Percentiles rank a stretch among this genome's conserved stretches.
Evolutionary conservation across 1,140 invertebrate species (phyloP).

Genomic region (Drosophila hydei): DNA sequence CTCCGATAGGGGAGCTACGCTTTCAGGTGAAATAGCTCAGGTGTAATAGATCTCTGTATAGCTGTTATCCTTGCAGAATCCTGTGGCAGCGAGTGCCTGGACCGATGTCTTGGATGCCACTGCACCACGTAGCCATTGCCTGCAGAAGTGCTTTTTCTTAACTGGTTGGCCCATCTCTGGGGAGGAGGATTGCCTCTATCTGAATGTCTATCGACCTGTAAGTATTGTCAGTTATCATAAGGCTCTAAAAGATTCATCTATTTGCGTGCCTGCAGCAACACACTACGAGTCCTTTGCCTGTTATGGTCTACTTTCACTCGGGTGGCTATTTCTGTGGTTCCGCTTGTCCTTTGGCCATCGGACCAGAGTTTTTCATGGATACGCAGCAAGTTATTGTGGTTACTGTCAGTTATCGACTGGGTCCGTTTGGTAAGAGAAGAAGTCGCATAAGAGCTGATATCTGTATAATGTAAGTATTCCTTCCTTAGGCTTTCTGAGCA

Average conservation of each 20-base stretch:
- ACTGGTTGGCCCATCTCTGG: constrained; percentile 43
- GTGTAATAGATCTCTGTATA: neutral
- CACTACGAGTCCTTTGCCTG: constrained; percentile 73
- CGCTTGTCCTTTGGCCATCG: constrained; percentile 53
- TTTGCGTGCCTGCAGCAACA: constrained; percentile 3
- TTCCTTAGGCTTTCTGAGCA: constrained; percentile 75
- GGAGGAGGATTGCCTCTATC: constrained; percentile 86
- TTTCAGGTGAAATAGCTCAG: constrained; percentile 45
- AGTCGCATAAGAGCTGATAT: neutral
- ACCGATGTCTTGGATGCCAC: constrained; percentile 47
- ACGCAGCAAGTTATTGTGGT: constrained; percentile 85
- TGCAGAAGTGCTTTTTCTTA: constrained; percentile 60
- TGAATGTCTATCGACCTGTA: constrained; percentile 86
- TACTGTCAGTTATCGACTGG: constrained; percentile 85
- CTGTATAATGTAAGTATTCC: neutral
- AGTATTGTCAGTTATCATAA: too few species aligned
- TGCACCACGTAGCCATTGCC: constrained; percentile 43
- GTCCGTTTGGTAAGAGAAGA: constrained; percentile 77
- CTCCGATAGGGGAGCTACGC: constrained; percentile 62
- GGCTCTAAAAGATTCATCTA: neutral
- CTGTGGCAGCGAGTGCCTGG: constrained; percentile 53
- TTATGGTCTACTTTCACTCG: constrained; percentile 87
- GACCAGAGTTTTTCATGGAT: constrained; percentile 84
- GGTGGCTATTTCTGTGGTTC: constrained; percentile 85
- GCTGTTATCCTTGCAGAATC: constrained; percentile 49